Percentiles rank a stretch among this genome's conserved stretches.
Evolutionary conservation across 2,797 vertebrate species (phyloP).

Genomic region (Thamnophis elegans): DNA sequence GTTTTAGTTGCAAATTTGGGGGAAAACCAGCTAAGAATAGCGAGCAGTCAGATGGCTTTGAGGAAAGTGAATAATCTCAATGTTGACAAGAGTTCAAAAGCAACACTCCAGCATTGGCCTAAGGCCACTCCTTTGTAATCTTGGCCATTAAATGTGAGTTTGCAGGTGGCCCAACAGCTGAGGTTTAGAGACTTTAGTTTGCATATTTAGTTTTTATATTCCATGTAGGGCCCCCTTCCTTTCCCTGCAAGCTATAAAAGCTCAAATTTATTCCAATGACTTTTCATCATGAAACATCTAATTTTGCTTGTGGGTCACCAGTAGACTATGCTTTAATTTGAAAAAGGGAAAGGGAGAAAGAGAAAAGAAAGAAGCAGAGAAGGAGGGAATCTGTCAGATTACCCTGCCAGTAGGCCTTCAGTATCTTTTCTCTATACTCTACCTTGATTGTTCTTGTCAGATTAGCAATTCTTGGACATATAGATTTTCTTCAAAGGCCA

Average conservation of each 20-base stretch:
- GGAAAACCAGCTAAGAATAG: constrained; percentile 70
- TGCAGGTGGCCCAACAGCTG: constrained; percentile 76
- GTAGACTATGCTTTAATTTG: constrained; percentile 53
- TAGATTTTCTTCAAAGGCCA: constrained; percentile 61
- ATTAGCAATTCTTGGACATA: constrained; percentile 51
- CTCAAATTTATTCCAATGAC: constrained; percentile 67
- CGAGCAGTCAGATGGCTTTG: constrained; percentile 71
- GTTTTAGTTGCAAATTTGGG: constrained; percentile 70
- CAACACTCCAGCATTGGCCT: constrained; percentile 71
- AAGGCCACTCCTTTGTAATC: constrained; percentile 77
- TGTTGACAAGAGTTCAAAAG: constrained; percentile 79
- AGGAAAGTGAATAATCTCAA: constrained; percentile 76
- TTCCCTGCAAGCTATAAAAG: constrained; percentile 66
- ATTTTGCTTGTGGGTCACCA: constrained; percentile 61
- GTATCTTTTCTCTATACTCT: constrained; percentile 28
- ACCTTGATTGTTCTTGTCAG: constrained; percentile 57
- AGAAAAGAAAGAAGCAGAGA: constrained; percentile 29
- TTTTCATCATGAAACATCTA: constrained; percentile 66
- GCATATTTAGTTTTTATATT: constrained; percentile 74
- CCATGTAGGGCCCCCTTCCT: constrained; percentile 57
- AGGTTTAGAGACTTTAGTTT: constrained; percentile 72
- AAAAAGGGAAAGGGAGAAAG: constrained; percentile 11
- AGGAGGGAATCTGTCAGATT: constrained; percentile 31
- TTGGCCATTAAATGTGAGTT: constrained; percentile 76
- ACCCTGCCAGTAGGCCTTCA: constrained; percentile 53